Conservation (phyloP, 2,888 invertebrate species). For the Melanchra persicariae region DNA sequence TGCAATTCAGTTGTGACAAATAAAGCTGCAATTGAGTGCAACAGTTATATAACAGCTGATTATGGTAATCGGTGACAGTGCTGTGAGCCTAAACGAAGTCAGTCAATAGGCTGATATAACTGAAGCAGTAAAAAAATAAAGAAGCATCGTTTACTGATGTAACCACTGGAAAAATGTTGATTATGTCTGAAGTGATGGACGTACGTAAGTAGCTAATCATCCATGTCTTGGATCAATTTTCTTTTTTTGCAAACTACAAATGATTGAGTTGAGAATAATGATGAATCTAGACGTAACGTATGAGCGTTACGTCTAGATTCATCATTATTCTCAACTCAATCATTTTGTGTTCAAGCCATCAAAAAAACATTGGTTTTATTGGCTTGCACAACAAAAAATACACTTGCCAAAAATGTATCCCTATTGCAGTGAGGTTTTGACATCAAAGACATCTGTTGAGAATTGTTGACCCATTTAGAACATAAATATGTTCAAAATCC, state of each 20-base stretch:
- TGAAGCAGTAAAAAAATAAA: slow-evolving; percentile 38
- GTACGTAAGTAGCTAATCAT: slow-evolving; percentile 12
- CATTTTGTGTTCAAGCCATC: background rate
- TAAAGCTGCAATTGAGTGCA: slow-evolving; percentile 32
- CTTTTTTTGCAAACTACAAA: background rate
- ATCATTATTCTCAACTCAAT: background rate
- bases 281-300: background rate
- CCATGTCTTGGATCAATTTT: background rate
- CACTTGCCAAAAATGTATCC: background rate
- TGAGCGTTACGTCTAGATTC: background rate
- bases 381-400: background rate
- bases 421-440: background rate
- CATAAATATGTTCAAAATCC: no score
- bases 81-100: slow-evolving; percentile 35
- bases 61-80: slow-evolving; percentile 19
- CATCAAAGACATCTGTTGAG: background rate
- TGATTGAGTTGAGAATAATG: background rate
- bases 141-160: background rate
- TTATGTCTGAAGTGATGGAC: slow-evolving; percentile 11
- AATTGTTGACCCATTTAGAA: slow-evolving; percentile 4
- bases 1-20: background rate
- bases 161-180: slow-evolving; percentile 9
- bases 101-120: slow-evolving; percentile 25
- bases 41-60: slow-evolving; percentile 57
- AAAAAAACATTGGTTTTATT: background rate